Percentiles rank a stretch among this genome's conserved stretches.
Conservation (phyloP, 2,797 vertebrate species). For the Myotis planiceps region DNA sequence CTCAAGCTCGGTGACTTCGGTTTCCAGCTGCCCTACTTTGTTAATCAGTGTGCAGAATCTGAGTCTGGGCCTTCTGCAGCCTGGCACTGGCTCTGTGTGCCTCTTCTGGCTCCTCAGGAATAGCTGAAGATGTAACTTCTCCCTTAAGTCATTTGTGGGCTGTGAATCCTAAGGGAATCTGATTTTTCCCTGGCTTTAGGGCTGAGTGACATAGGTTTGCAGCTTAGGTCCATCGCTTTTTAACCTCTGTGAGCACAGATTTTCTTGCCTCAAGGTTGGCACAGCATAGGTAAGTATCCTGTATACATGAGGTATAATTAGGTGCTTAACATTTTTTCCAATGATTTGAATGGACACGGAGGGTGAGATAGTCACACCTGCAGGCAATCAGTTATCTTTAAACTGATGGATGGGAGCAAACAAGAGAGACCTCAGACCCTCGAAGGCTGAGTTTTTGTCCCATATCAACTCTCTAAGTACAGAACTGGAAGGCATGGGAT, state of each 20-base stretch:
- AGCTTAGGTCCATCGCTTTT: background rate
- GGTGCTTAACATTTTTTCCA: background rate
- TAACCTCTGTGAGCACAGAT: background rate
- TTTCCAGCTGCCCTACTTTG: background rate
- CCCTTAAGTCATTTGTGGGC: background rate
- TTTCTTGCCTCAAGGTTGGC: background rate
- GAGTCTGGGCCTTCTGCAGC: background rate
- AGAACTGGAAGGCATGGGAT: background rate
- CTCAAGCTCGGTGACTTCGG: background rate
- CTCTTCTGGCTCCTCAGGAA: background rate
- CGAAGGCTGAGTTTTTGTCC: background rate
- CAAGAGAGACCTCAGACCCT: background rate
- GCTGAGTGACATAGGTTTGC: background rate
- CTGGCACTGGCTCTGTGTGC: fast-evolving
- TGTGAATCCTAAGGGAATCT: background rate
- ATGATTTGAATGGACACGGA: background rate
- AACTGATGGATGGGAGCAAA: background rate
- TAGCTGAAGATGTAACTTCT: background rate
- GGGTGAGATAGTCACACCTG: background rate
- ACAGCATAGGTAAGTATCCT: background rate
- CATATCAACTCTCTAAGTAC: background rate
- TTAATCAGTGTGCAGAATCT: background rate
- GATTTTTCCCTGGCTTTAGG: background rate
- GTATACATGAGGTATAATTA: background rate
- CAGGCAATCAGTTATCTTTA: background rate